Evolutionary conservation across 2,888 invertebrate genomes (phyloP), one percentile per base, ranked within the genome.

Genomic region (Synanthedon vespiformis): DNA sequence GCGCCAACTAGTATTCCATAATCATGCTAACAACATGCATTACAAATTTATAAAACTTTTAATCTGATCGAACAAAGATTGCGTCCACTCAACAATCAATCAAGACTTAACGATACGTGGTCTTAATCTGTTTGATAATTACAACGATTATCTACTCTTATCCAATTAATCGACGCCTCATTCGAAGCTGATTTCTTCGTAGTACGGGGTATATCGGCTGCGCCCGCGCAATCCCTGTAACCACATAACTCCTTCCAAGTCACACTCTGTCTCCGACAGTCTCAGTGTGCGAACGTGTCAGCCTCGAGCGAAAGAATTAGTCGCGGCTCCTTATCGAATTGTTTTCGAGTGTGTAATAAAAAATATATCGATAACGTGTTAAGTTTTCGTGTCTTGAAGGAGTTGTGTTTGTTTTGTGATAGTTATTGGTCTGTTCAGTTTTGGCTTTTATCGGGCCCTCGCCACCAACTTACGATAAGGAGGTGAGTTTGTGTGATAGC

Each of bases 401-500:
- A 48, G 51, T 47, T 70, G 80, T 81, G 82, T 78, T 80, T 73
- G 74, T 72, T 72, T 64, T 68, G 80, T 82, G 84, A 73, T 74
- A 62, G 48, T 47, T 22, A n/a, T 51, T 22, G 68, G 68, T 69
- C 73, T 81, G 77, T 65, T 72, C 80, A 76, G 72, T 68, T 68
- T 55, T 51, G 55, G 54, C 56, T 61, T 67, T 75, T 81, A 79
- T 79, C 78, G 72, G 65, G 34, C 72, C 67, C 69, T 71, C 73
- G 64, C 67, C 72, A 66, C 67, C 76, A 62, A 73, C 75, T 76
- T 71, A 57, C 70, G 86, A 86, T 86, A 86, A 86, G 62, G 58
- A 83, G 86, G 85, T 86, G 82, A 86, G 85, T 72, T 52, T 53
- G 53, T 58, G 60, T 72, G 86, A 86, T 86, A 83, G 79, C 83